Percentiles rank a stretch among this genome's conserved stretches.
Evolutionary conservation across 2,113 vertebrate genomes (phyloP).

Genomic region (Psettodes erumei): DNA sequence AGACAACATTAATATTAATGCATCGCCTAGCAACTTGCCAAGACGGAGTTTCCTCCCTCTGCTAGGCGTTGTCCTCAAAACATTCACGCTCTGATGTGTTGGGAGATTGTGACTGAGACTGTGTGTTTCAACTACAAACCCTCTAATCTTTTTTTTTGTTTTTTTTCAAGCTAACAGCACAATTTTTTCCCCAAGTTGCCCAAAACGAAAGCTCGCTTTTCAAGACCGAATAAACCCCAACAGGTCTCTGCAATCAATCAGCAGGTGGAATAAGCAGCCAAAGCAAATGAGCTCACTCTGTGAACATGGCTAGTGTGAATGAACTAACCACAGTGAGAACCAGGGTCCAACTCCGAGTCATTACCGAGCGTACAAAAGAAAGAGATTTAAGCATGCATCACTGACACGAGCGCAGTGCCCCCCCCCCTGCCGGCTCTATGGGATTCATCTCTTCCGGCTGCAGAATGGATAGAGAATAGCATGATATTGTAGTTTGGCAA

Average conservation of each 20-base stretch:
- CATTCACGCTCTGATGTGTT: slow-evolving; percentile 46
- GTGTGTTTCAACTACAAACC: slow-evolving; percentile 26
- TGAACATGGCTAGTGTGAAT: slow-evolving; percentile 18
- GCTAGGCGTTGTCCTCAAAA: slow-evolving; percentile 51
- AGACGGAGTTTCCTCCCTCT: slow-evolving; percentile 59
- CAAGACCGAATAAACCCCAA: slow-evolving; percentile 24
- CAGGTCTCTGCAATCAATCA: slow-evolving; percentile 28
- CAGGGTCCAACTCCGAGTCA: slow-evolving; percentile 39
- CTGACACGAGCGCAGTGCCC: slow-evolving; percentile 25
- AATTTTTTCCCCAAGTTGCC: background rate
- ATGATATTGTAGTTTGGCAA: slow-evolving; percentile 6
- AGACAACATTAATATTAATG: slow-evolving; percentile 79
- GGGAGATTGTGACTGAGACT: slow-evolving; percentile 46
- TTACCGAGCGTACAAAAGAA: slow-evolving; percentile 37
- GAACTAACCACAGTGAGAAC: slow-evolving; percentile 14
- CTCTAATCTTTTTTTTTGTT: background rate
- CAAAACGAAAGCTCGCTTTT: slow-evolving; percentile 1
- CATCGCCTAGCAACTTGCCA: slow-evolving; percentile 72
- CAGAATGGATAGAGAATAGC: slow-evolving; percentile 14
- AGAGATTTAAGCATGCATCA: slow-evolving; percentile 38
- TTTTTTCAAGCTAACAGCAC: background rate
- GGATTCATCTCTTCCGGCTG: slow-evolving; percentile 2
- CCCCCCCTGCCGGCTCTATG: slow-evolving; percentile 15
- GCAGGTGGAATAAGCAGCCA: slow-evolving; percentile 39
- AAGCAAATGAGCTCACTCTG: slow-evolving; percentile 31